These are phyloP conservation scores for Drosophila parabipectinata DNA, from an alignment of 1,140 invertebrate species.

Conservation along the genomic window DNA sequence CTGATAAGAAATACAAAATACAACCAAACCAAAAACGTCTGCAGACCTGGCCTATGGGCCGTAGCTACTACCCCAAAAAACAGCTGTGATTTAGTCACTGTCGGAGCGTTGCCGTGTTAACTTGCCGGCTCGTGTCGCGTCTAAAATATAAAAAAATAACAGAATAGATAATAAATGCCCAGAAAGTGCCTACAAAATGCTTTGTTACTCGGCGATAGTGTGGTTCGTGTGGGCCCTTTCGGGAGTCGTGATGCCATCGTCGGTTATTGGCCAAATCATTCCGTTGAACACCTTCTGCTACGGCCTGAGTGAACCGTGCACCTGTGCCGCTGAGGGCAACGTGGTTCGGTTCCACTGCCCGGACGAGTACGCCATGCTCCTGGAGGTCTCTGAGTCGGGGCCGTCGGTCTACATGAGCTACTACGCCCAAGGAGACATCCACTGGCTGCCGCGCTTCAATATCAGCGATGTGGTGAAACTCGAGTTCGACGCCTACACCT, in stretches of 20 bases:
- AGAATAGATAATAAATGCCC: slow-evolving; percentile 36
- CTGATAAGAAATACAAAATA: slow-evolving; percentile 34
- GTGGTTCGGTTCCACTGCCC: slow-evolving; percentile 57
- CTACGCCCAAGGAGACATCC: slow-evolving; percentile 29
- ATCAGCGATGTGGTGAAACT: slow-evolving; percentile 48
- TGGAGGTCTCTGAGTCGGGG: slow-evolving; percentile 56
- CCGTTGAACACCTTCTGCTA: slow-evolving; percentile 61
- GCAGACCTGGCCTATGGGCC: slow-evolving; percentile 12
- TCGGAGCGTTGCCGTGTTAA: slow-evolving; percentile 38
- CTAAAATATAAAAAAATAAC: neutral
- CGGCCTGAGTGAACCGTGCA: slow-evolving; percentile 34
- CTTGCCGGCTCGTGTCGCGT: neutral
- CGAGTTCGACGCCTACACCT: slow-evolving; percentile 67
- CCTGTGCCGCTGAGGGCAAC: slow-evolving; percentile 59
- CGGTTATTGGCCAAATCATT: slow-evolving; percentile 46
- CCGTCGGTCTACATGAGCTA: slow-evolving; percentile 61
- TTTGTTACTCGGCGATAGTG: slow-evolving; percentile 27
- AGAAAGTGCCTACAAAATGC: slow-evolving; percentile 42
- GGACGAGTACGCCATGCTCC: slow-evolving; percentile 63
- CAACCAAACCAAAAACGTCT: slow-evolving; percentile 7
- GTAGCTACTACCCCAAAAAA: slow-evolving; percentile 9
- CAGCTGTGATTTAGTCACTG: slow-evolving; percentile 56
- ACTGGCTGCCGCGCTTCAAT: slow-evolving; percentile 57
- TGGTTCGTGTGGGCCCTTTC: slow-evolving; percentile 23
- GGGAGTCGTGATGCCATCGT: neutral